A percentile compares a stretch with the other conserved stretches of the same genome.
Conservation (phyloP, 2,888 invertebrate genomes). For the Protodeltote pygarga region DNA sequence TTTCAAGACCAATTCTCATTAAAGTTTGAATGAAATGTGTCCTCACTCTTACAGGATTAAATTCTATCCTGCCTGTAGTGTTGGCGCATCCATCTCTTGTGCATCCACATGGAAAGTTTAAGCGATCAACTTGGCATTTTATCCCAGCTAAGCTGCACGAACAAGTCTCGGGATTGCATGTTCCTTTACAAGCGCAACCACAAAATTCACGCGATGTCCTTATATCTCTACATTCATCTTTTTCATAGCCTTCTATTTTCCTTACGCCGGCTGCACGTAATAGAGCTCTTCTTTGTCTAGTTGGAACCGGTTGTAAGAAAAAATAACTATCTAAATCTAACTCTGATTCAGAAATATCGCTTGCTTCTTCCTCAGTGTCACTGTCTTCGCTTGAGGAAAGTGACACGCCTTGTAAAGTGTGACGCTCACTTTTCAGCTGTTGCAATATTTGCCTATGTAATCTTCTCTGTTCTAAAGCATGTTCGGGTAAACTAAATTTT, state of each 20-base stretch:
- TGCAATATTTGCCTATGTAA: conserved; percentile 94
- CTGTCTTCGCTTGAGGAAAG: conserved; percentile 94
- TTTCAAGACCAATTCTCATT: conserved; percentile 96
- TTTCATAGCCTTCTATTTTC: conserved; percentile 97
- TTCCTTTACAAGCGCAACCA: conserved; percentile 96
- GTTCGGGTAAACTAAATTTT: conserved; percentile 95
- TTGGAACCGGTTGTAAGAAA: conserved; percentile 96
- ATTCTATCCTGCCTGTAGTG: conserved; percentile 96
- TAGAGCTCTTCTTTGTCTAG: conserved; percentile 94
- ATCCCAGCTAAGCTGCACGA: conserved; percentile 98
- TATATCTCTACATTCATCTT: conserved; percentile 97
- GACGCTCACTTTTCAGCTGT: conserved; percentile 90
- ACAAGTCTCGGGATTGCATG: conserved; percentile 98
- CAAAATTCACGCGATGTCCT: conserved; percentile 97
- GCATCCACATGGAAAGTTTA: conserved; percentile 98
- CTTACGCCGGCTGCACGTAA: conserved; percentile 97
- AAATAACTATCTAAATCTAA: conserved; percentile 96
- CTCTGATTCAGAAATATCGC: conserved; percentile 93
- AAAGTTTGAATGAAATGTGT: conserved; percentile 99
- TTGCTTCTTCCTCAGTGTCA: conserved; percentile 94
- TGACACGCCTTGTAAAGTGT: conserved; percentile 82
- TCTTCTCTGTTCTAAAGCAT: conserved; percentile 95
- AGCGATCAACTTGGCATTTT: conserved; percentile 98
- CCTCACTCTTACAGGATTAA: conserved; percentile 97
- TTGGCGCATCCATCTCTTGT: conserved; percentile 97